A percentile compares a stretch with the other conserved stretches of the same genome.
phyloP scores from a whole-genome alignment of 2,797 vertebrate species.

The Perodicticus potto region DNA sequence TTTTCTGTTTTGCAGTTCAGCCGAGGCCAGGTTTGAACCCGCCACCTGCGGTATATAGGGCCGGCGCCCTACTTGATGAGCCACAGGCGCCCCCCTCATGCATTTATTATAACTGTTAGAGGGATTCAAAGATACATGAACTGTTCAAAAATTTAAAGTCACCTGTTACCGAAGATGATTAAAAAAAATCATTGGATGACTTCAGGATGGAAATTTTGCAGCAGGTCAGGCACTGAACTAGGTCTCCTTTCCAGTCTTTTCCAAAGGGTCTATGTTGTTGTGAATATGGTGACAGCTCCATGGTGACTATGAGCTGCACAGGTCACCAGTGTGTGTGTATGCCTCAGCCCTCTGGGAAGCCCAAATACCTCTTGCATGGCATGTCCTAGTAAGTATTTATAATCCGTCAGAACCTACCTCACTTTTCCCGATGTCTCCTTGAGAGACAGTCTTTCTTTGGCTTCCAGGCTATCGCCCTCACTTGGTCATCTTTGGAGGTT shows the following conservation, averaged over 20 bases:
- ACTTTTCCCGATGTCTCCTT: background rate
- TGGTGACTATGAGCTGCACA: background rate
- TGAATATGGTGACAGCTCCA: background rate
- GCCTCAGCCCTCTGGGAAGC: background rate
- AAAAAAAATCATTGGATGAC: background rate
- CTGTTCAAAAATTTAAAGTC: constrained; percentile 17
- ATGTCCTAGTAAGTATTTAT: background rate
- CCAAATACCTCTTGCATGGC: background rate
- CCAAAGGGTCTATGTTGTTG: background rate
- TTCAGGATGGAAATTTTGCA: background rate
- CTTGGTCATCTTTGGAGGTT: background rate
- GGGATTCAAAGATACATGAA: background rate
- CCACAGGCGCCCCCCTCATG: no score
- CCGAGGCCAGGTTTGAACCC: no score
- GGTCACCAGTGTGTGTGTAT: background rate
- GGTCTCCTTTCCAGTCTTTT: background rate
- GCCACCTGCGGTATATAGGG: no score
- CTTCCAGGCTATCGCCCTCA: background rate
- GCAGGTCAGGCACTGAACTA: background rate
- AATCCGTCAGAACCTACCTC: background rate
- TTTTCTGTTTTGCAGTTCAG: no score
- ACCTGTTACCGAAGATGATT: background rate
- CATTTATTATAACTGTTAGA: background rate
- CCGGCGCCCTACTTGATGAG: no score
- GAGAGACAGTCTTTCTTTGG: background rate